Conservation (phyloP, 2,888 invertebrate species). For the Leptogaster cylindrica region DNA sequence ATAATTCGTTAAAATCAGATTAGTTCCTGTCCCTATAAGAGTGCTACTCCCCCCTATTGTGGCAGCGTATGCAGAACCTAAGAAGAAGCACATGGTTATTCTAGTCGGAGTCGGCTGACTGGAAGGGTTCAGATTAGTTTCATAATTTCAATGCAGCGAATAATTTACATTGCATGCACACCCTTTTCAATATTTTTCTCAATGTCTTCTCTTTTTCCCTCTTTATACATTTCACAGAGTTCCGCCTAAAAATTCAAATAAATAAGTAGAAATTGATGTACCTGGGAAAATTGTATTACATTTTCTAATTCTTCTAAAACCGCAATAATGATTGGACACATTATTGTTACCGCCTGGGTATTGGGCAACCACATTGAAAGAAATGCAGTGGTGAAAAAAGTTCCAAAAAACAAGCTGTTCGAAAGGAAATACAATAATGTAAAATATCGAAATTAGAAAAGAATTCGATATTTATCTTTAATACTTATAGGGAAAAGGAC, state of each 20-base stretch:
- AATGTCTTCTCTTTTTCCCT: not conserved
- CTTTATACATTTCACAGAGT: not conserved
- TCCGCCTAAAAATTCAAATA: no score
- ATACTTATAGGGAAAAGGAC: no score
- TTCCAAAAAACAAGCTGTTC: constrained; percentile 21
- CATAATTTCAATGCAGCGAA: not conserved
- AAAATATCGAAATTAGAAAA: no score
- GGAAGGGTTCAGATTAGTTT: not conserved
- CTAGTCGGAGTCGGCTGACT: constrained; percentile 65
- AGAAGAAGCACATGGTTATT: constrained; percentile 75
- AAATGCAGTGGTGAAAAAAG: no score
- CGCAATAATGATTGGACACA: constrained; percentile 7
- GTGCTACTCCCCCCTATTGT: constrained; percentile 78
- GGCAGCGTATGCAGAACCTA: constrained; percentile 77
- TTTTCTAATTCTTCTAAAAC: constrained; percentile 18
- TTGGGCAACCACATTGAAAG: constrained; percentile 9
- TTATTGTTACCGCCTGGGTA: constrained; percentile 13
- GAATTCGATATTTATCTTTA: no score
- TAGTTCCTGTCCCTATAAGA: constrained; percentile 78
- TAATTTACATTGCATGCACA: no score
- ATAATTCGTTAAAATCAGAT: constrained; percentile 79
- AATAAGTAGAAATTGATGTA: no score
- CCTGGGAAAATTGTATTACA: not conserved
- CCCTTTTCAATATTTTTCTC: no score
- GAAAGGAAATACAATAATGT: no score